Conservation (phyloP, 1,140 invertebrate species). For the Gyrodactylus bullatarudis region DNA sequence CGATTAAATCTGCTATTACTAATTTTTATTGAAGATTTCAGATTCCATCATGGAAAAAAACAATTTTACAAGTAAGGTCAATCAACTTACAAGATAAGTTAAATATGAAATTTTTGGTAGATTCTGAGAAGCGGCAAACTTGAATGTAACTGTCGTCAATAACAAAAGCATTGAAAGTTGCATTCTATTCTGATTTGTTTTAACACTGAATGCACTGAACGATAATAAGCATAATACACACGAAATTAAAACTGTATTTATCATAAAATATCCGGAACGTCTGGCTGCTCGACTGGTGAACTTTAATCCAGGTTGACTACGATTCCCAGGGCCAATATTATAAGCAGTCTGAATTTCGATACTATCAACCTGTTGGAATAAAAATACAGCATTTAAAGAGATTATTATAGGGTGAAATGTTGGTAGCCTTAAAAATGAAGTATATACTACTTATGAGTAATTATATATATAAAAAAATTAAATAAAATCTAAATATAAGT, state of each 20-base stretch:
- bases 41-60: too few relatives aligned
- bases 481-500: too few relatives aligned
- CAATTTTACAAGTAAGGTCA: too few relatives aligned
- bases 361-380: background rate
- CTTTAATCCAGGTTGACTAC: background rate
- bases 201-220: background rate
- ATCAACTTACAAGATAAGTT: conserved; percentile 8
- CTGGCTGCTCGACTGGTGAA: conserved; percentile 4
- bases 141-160: conserved; percentile 10
- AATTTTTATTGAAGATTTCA: too few relatives aligned
- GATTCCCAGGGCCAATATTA: conserved; percentile 1
- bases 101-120: conserved; percentile 10
- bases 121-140: conserved; percentile 9
- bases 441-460: too few relatives aligned
- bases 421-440: too few relatives aligned
- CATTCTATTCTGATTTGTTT: conserved; percentile 6
- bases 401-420: background rate
- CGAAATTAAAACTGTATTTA: background rate
- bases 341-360: background rate
- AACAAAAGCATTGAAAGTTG: conserved; percentile 9
- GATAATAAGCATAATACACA: conserved; percentile 3
- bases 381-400: background rate
- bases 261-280: conserved; percentile 3
- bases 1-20: too few relatives aligned
- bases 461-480: too few relatives aligned